A percentile compares a stretch with the other conserved stretches of the same genome.
phyloP scores from a whole-genome alignment of 1,140 invertebrate genomes.

The Brachionus rubens region DNA sequence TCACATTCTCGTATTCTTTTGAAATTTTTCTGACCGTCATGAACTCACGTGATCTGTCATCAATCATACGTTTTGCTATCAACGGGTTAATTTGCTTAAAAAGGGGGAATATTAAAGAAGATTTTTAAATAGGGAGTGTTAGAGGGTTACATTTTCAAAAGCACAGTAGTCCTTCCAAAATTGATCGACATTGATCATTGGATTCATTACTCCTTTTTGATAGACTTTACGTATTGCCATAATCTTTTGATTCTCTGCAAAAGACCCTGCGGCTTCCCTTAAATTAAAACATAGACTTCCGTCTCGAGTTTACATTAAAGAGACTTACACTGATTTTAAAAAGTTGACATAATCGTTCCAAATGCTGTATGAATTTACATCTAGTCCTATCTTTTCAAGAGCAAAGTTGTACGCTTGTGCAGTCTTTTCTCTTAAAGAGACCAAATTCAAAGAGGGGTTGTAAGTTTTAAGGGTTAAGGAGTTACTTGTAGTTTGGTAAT shows the following conservation, averaged over 20 bases:
- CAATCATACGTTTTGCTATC: conserved; percentile 88
- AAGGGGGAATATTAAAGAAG: not conserved
- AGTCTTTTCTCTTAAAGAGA: conserved; percentile 85
- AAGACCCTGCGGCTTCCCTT: conserved; percentile 88
- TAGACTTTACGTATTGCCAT: conserved; percentile 93
- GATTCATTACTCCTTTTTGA: conserved; percentile 88
- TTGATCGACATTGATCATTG: conserved; percentile 93
- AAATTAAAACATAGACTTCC: conserved; percentile 1
- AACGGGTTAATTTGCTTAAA: conserved; percentile 77
- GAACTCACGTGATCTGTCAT: conserved; percentile 85
- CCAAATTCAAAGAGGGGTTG: too few species aligned
- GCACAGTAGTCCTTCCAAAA: conserved; percentile 85
- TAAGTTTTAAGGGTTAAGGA: too few species aligned
- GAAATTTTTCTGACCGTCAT: conserved; percentile 95
- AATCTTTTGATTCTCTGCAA: conserved; percentile 98
- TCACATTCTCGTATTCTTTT: conserved; percentile 90
- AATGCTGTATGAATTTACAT: conserved; percentile 88
- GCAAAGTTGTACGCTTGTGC: conserved; percentile 99
- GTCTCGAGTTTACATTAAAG: not conserved
- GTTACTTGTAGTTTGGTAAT: conserved; percentile 63
- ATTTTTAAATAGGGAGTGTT: not conserved
- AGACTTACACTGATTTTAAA: conserved; percentile 79
- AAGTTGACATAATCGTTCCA: conserved; percentile 98
- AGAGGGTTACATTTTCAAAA: conserved; percentile 37
- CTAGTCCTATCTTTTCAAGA: conserved; percentile 96